Evolutionary conservation across 1,140 invertebrate species (phyloP).

Genomic region (Drosophila melanica): DNA sequence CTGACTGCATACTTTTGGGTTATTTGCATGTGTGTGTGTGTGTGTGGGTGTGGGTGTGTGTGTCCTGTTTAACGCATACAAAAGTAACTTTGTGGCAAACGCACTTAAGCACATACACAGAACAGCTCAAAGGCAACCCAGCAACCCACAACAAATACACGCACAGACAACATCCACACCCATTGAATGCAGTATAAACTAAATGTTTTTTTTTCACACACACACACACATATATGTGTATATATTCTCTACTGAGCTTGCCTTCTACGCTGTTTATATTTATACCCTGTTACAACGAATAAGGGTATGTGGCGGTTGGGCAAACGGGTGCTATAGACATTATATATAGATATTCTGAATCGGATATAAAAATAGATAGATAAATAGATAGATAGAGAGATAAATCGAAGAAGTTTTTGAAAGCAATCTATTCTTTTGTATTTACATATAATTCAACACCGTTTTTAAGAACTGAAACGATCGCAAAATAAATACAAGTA

Average conservation of each 20-base stretch:
- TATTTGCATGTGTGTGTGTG: slow-evolving; percentile 16
- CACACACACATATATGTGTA: slow-evolving; percentile 51
- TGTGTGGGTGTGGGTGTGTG: slow-evolving; percentile 24
- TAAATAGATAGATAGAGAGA: too few relatives aligned
- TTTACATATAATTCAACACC: too few relatives aligned
- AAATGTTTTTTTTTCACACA: slow-evolving; percentile 67
- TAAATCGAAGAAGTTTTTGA: too few relatives aligned
- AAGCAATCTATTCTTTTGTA: too few relatives aligned
- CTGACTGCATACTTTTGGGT: slow-evolving; percentile 33
- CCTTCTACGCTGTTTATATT: slow-evolving; percentile 44
- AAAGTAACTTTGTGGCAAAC: slow-evolving; percentile 55
- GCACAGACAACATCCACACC: slow-evolving; percentile 25
- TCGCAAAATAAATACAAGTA: too few relatives aligned
- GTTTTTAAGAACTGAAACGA: too few relatives aligned
- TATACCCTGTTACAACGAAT: background rate
- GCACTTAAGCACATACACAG: slow-evolving; percentile 58
- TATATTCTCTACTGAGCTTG: slow-evolving; percentile 64
- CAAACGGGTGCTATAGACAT: too few relatives aligned
- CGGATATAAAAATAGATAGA: too few relatives aligned
- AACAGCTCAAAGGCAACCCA: slow-evolving; percentile 17
- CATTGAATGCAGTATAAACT: slow-evolving; percentile 76
- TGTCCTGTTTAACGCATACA: slow-evolving; percentile 23
- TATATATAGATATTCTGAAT: too few relatives aligned
- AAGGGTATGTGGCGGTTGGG: background rate
- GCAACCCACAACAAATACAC: slow-evolving; percentile 17